Evolutionary conservation across 2,888 invertebrate genomes (phyloP), one percentile per base, ranked within the genome.

Genomic region (Philereme vetulata): DNA sequence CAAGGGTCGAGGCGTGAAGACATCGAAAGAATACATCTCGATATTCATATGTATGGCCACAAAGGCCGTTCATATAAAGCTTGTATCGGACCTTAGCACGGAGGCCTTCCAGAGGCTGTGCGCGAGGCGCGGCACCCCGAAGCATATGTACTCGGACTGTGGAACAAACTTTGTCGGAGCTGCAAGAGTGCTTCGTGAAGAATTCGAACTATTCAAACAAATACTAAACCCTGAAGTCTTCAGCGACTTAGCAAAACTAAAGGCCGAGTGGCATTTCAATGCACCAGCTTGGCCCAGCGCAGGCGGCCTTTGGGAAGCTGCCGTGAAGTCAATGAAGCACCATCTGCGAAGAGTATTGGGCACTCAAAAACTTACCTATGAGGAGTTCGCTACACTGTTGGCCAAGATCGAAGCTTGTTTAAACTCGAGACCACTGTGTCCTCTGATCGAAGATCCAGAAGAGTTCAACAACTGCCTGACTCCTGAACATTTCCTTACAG

Each of bases 321-420:
- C 51, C 1, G 42, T 51, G 4, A 51, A 42, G 42, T 4, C n/a
- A 8, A 5, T 51, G 0, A 51, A 51, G 52, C 49, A 55, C 43
- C 70, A 72, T 32, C 51, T 72, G 0, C 56, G 59, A 5, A 45
- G 75, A 42, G 71, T 72, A 0, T 45, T 72, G 5, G 72, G 72
- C 4, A 65, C 68, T 38, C 71, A 73, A 51, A 68, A 57, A 38
- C 44, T 71, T 1, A 74, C 72, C 0, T 72, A n/a, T n/a, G n/a
- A n/a, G n/a, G n/a, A n/a, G n/a, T n/a, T n/a, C n/a, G n/a, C n/a
- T n/a, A n/a, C n/a, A 51, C 47, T 75, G 2, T 35, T 72, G 21
- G 11, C 68, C 0, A 71, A 75, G 42, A 7, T 74, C 21, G 73
- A 74, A 52, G 72, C 58, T 0, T 70, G 69, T 10, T 40, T 72